Base-by-base conservation (phyloP, 2,888 invertebrate species). In the Achlya flavicornis region DNA sequence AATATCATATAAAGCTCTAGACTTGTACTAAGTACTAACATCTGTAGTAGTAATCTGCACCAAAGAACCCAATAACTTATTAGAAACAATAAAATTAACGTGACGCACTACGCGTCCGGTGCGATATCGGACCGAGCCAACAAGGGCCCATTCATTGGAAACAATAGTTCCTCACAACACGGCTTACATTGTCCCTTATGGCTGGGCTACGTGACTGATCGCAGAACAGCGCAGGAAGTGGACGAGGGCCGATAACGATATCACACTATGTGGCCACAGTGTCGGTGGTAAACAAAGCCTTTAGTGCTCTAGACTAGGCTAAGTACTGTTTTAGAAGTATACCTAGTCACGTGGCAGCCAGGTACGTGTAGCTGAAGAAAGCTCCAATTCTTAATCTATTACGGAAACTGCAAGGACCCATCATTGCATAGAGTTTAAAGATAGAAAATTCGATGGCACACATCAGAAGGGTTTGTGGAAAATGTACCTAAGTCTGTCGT, bases 171-270 rank as follows among this genome's bases (percentile, higher is more conserved):
- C 71, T 70, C 80, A 62, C 48, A 63, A 57, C 60, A 43, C 38
- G 19, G 41, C 26, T 61, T 71, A 86, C 86, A 84, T 83, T 84
- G 83, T 83, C 69, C 75, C 72, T 65, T 76, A 72, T 70, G 65
- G 66, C 73, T 71, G 68, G 77, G 64, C 78, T 81, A 85, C 86
- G 86, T 86, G 86, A 84, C 85, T 78, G 65, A 62, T 61, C 63
- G 69, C 78, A 76, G 76, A 72, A 69, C 76, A 68, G 64, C 77
- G 77, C 85, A 83, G 83, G 86, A 83, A 83, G 74, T 80, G 76
- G 75, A 73, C 70, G 61, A 19, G 63, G 63, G 64, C 71, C 80
- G 86, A 86, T 86, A 87, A 84, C 77, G 79, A 53, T 53, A 53
- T 53, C 53, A 19, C 53, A 53, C 53, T 53, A 19, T 53, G 19